Conservation (phyloP, 2,113 vertebrate species). For the Spermophilus dauricus region DNA sequence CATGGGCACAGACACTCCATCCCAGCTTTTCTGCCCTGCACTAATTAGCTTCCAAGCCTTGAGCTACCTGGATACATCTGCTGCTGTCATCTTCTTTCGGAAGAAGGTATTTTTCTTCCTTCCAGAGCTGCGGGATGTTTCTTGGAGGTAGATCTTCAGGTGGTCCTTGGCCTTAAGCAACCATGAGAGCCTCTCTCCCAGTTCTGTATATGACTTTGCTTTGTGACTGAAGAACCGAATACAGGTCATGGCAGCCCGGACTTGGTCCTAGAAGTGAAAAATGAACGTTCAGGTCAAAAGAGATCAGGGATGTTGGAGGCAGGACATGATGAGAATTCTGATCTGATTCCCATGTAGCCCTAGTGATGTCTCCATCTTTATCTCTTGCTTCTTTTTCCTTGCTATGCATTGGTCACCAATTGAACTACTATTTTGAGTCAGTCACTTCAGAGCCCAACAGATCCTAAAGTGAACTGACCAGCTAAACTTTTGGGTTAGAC, state of each 20-base stretch:
- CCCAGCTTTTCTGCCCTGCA: not conserved
- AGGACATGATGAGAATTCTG: not conserved
- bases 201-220: conserved; percentile 94
- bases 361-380: not conserved
- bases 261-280: conserved; percentile 92
- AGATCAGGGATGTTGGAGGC: not conserved
- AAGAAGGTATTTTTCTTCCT: conserved; percentile 92
- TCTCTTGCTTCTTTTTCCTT: not conserved
- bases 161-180: conserved; percentile 97
- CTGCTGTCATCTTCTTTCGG: conserved; percentile 96
- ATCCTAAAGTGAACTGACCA: not conserved
- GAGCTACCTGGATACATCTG: conserved; percentile 95
- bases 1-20: not conserved
- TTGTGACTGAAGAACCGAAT: conserved; percentile 97
- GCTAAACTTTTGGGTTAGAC: not conserved
- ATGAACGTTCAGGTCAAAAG: not conserved
- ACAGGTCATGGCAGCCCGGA: conserved; percentile 98
- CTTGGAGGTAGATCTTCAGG: conserved; percentile 96
- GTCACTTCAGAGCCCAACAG: not conserved
- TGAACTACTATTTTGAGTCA: not conserved
- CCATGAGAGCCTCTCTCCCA: conserved; percentile 95
- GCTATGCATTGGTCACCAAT: accelerated
- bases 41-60: not conserved
- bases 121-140: conserved; percentile 91
- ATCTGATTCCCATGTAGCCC: not conserved